A percentile compares a stretch with the other conserved stretches of the same genome.
phyloP scores from a whole-genome alignment of 2,797 vertebrate genomes.

The Galagoides demidoff region DNA sequence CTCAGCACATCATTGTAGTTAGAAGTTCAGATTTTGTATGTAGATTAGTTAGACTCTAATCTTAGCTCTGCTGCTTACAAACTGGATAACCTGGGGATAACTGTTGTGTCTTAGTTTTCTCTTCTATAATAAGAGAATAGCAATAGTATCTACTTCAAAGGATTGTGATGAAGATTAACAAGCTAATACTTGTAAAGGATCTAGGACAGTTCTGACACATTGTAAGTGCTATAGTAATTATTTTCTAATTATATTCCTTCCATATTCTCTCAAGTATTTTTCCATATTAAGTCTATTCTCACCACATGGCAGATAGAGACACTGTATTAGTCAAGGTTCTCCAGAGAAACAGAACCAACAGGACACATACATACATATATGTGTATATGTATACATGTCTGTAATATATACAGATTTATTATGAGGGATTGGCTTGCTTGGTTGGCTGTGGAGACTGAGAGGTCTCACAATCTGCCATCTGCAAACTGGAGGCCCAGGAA shows the following conservation, averaged over 20 bases:
- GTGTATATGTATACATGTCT: background rate
- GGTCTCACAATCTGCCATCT: background rate
- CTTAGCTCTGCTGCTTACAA: background rate
- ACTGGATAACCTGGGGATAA: background rate
- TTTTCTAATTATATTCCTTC: conserved; percentile 9
- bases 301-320: background rate
- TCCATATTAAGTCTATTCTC: background rate
- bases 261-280: background rate
- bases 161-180: conserved; percentile 3
- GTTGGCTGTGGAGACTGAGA: background rate
- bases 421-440: background rate
- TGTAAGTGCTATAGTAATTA: background rate
- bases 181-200: background rate
- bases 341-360: background rate
- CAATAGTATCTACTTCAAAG: background rate
- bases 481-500: background rate
- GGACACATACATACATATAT: too few relatives aligned
- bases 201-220: background rate
- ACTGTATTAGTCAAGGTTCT: background rate
- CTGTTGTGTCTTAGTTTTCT: background rate
- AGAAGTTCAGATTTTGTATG: background rate
- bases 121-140: background rate
- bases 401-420: background rate
- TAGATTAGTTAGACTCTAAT: background rate
- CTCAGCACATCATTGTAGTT: background rate